Conservation (phyloP, 2,113 vertebrate species). For the Leucopsar rothschildi region DNA sequence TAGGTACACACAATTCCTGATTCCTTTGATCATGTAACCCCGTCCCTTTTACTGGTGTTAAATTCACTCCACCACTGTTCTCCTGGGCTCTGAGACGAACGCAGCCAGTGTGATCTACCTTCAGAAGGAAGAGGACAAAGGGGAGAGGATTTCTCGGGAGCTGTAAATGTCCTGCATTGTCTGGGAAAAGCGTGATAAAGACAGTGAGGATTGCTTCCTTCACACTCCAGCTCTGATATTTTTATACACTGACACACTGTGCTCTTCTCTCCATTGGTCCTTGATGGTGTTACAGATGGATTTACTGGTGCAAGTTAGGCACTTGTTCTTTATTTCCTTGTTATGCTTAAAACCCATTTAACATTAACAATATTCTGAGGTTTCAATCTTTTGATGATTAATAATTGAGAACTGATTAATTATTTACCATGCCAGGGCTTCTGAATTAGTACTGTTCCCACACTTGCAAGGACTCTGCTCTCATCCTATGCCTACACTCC, state of each 20-base stretch:
- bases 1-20: neutral
- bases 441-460: neutral
- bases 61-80: neutral
- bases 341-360: neutral
- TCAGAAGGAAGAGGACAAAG: neutral
- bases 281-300: neutral
- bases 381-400: conserved; percentile 17
- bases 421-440: neutral
- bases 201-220: neutral
- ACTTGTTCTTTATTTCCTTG: neutral
- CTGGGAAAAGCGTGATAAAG: neutral
- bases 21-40: neutral
- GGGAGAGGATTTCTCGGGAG: neutral
- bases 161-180: neutral
- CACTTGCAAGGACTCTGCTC: neutral
- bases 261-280: neutral
- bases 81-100: neutral
- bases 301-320: neutral
- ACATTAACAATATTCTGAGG: neutral
- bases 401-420: conserved; percentile 30
- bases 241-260: neutral
- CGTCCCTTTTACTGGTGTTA: neutral
- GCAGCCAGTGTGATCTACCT: neutral
- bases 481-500: neutral
- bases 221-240: neutral